phyloP scores from a whole-genome alignment of 2,888 invertebrate genomes.

The Tanytarsus gracilentus region DNA sequence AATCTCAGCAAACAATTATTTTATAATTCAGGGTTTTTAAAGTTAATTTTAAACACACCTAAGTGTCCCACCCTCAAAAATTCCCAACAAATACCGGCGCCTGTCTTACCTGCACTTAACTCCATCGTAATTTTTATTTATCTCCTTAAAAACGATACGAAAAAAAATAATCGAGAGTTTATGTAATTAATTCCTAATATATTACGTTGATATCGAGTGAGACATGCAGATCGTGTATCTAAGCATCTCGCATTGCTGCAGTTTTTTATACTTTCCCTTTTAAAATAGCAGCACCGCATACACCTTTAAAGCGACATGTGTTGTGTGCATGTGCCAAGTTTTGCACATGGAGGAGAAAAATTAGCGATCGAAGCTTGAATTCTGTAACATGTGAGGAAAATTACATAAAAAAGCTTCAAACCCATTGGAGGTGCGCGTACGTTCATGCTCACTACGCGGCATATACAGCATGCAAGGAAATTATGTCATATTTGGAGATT shows the following conservation, averaged over 20 bases:
- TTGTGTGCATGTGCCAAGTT: no score
- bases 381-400: neutral
- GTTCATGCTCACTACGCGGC: neutral
- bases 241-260: neutral
- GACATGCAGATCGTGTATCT: neutral
- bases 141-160: no score
- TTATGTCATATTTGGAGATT: conserved; percentile 4
- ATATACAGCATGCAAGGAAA: conserved; percentile 7
- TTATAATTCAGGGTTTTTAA: no score
- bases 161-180: neutral
- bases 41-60: no score
- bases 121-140: no score
- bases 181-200: conserved; percentile 12
- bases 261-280: conserved; percentile 25
- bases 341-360: neutral
- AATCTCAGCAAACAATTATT: no score
- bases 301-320: no score
- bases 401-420: conserved; percentile 7
- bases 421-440: neutral
- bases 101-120: no score
- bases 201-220: conserved; percentile 4
- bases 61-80: no score
- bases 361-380: neutral
- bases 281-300: neutral
- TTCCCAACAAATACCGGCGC: no score